A percentile compares a stretch with the other conserved stretches of the same genome.
Conservation (phyloP, 64 coral and sea anemone genomes). For the Dendronephthya gigantea region DNA sequence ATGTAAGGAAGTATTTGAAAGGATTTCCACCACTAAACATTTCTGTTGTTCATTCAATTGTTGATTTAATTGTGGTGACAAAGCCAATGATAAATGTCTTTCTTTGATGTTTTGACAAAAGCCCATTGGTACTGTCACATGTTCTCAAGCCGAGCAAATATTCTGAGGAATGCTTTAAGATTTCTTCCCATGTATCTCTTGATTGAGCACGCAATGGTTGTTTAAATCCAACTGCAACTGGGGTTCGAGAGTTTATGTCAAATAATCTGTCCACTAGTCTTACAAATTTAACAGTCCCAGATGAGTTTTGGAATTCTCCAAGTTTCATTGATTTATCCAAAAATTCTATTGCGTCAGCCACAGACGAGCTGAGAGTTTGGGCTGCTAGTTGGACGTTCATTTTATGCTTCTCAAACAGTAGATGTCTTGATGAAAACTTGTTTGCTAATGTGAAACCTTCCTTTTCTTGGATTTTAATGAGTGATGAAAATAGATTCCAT, state of each 20-base stretch:
- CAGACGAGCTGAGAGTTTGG: neutral
- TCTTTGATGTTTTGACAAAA: neutral
- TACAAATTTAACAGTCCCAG: neutral
- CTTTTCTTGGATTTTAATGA: neutral
- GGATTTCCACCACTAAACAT: neutral
- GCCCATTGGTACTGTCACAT: neutral
- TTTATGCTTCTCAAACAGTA: neutral
- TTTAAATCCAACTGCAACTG: neutral
- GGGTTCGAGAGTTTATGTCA: conserved; percentile 1
- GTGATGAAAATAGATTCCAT: neutral
- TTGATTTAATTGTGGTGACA: neutral
- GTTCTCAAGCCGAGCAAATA: neutral
- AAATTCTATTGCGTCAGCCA: neutral
- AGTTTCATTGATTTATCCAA: neutral
- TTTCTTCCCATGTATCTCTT: neutral
- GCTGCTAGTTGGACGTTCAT: conserved; percentile 6
- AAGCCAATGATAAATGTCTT: conserved; percentile 1
- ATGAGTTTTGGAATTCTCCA: neutral
- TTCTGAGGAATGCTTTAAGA: neutral
- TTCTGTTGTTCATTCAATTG: neutral
- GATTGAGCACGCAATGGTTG: neutral
- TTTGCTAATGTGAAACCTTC: neutral
- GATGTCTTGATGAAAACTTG: neutral
- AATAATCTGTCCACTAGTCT: neutral
- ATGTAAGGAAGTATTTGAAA: neutral